These are phyloP conservation scores for Serranus cabrilla DNA, from an alignment of 2,797 vertebrate species.

Conservation along the genomic window DNA sequence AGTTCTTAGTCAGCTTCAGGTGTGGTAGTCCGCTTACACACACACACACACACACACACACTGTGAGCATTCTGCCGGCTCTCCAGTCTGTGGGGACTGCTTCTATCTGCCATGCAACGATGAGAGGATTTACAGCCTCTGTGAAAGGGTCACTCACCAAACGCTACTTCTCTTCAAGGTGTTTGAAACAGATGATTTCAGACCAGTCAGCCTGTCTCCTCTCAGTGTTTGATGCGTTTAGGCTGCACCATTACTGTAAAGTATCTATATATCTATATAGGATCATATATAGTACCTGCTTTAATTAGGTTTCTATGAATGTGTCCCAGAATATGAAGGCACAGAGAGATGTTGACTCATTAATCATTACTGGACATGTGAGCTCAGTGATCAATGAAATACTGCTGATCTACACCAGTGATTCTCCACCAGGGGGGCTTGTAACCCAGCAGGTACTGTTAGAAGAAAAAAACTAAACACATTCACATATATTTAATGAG, in stretches of 20 bases:
- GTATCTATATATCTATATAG: not conserved
- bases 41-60: conserved; percentile 21
- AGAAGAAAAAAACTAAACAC: too few relatives aligned
- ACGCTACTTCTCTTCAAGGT: conserved; percentile 4
- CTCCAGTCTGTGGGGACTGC: not conserved
- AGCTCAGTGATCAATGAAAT: conserved; percentile 24
- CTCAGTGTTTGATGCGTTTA: conserved; percentile 10
- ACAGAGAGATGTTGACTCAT: conserved; percentile 29
- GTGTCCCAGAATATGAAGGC: not conserved
- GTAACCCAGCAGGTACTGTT: not conserved
- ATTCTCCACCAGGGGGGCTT: not conserved
- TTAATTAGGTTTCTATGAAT: conserved; percentile 34
- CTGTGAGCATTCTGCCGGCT: conserved; percentile 10
- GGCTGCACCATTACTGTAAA: not conserved
- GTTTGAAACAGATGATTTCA: conserved; percentile 48
- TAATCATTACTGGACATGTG: conserved; percentile 33
- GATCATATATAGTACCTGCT: not conserved
- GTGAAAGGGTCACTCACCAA: conserved; percentile 47
- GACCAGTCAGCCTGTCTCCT: conserved; percentile 8
- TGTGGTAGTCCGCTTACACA: conserved; percentile 47
- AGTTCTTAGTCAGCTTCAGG: conserved; percentile 58
- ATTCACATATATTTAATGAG: too few relatives aligned
- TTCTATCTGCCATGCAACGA: conserved; percentile 35
- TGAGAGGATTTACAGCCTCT: conserved; percentile 48
- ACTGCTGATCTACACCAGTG: conserved; percentile 21